These are phyloP conservation scores for Trichechus manatus DNA, from an alignment of 2,113 vertebrate species.

Conservation along the genomic window DNA sequence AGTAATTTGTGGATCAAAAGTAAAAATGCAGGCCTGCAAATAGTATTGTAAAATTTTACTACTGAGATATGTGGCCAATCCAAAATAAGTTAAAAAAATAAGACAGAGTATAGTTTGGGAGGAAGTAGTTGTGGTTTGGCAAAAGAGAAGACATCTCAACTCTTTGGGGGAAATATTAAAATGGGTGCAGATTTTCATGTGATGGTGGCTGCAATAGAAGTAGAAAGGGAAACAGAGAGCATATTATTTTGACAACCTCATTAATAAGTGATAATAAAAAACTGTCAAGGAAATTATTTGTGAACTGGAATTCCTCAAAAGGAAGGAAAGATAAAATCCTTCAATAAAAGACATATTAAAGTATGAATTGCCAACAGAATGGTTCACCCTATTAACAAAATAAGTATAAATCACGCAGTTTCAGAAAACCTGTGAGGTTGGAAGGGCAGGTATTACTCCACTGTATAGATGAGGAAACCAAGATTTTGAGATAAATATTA, in stretches of 20 bases:
- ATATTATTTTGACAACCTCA: not conserved
- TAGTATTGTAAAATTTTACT: conserved; percentile 42
- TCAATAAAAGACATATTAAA: not conserved
- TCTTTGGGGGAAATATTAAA: not conserved
- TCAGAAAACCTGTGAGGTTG: not conserved
- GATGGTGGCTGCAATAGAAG: not conserved
- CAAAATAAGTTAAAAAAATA: conserved; percentile 25
- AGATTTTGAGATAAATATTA: not conserved
- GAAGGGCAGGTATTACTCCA: not conserved
- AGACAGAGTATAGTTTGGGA: not conserved
- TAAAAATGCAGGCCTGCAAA: not conserved
- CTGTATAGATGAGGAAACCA: not conserved
- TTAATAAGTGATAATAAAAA: not conserved
- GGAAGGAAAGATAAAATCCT: conserved; percentile 32
- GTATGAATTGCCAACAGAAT: conserved; percentile 21
- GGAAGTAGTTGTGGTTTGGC: not conserved
- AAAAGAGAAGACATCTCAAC: not conserved
- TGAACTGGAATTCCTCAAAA: not conserved
- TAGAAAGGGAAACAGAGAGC: not conserved
- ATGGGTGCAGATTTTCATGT: not conserved
- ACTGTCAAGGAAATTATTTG: not conserved
- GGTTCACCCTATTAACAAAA: not conserved
- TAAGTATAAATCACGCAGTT: not conserved
- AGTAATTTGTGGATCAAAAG: conserved; percentile 57
- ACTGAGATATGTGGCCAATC: not conserved